These are phyloP conservation scores for Phylloscopus trochilus DNA, from an alignment of 2,113 vertebrate genomes.

Conservation along the genomic window DNA sequence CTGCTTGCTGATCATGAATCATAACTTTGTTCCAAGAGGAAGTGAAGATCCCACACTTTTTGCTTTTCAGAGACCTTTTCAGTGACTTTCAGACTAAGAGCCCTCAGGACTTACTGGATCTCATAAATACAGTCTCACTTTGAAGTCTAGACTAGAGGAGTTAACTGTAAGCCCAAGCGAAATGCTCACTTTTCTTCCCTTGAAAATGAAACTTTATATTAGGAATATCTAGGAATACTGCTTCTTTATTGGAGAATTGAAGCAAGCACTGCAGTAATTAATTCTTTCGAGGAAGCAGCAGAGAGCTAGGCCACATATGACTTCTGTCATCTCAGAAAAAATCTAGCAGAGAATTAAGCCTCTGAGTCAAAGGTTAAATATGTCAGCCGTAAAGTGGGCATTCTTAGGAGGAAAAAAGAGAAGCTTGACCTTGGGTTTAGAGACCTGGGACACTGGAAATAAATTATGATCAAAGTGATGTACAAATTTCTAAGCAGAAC, in stretches of 20 bases:
- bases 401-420: neutral
- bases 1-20: neutral
- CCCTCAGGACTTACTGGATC: conserved; percentile 19
- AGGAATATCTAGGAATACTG: neutral
- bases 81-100: neutral
- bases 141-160: conserved; percentile 24
- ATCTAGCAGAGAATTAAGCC: neutral
- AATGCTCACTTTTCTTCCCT: neutral
- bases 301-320: neutral
- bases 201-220: neutral
- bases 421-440: neutral
- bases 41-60: neutral
- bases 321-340: neutral
- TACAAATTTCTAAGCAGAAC: neutral
- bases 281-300: neutral
- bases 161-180: neutral
- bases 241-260: neutral
- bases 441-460: neutral
- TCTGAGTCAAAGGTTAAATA: neutral
- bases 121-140: neutral
- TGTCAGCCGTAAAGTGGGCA: neutral
- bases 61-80: neutral
- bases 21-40: neutral
- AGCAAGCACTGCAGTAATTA: neutral
- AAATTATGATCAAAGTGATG: neutral